Base-by-base conservation (phyloP, 1,140 invertebrate genomes). In the Papilio machaon region DNA sequence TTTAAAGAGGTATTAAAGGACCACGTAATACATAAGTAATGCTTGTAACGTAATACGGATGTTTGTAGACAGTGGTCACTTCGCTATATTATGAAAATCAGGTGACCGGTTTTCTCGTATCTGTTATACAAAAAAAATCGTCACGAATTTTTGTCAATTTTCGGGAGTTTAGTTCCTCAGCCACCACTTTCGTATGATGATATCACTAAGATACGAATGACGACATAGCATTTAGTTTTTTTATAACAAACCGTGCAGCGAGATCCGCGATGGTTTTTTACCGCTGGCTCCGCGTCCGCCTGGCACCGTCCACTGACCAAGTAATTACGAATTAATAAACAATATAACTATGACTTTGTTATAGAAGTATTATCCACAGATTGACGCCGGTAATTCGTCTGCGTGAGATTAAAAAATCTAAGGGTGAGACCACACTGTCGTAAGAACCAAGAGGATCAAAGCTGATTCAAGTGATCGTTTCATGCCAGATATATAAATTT, bases 231-330 rank as follows among this genome's bases (percentile, higher is more conserved):
- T 43, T 35, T 43, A 43, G 38, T 73, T 73, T 73, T 70, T 70
- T 73, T 73, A 46, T 19, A 46, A 73, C 17, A 19, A 73, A 43
- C 35, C 73, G 30, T 30, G 73, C 35, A 15, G 17, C 43, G 13
- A 73, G 73, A 73, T 73, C 73, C 73, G 73, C 73, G 13, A 73
- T 43, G 73, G 73, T 73, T 73, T 73, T 73, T 73, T 73, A 43
- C 38, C 73, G 73, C 38, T 38, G 73, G 38, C 73, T 3, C 23
- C 38, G 38, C 73, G 38, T 43, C 73, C 73, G 73, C 64, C 38
- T n/a, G 13, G 73, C 73, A 35, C 30, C 38, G 73, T 73, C 38
- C 38, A n/a, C 38, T 35, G 73, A 73, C 73, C 70, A 73, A 73
- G 35, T 73, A 73, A 73, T 73, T 73, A 73, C 35, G 73, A 43